Evolutionary conservation across 1,140 invertebrate genomes (phyloP), one percentile per base, ranked within the genome.

Genomic region (Cydia pomonella): DNA sequence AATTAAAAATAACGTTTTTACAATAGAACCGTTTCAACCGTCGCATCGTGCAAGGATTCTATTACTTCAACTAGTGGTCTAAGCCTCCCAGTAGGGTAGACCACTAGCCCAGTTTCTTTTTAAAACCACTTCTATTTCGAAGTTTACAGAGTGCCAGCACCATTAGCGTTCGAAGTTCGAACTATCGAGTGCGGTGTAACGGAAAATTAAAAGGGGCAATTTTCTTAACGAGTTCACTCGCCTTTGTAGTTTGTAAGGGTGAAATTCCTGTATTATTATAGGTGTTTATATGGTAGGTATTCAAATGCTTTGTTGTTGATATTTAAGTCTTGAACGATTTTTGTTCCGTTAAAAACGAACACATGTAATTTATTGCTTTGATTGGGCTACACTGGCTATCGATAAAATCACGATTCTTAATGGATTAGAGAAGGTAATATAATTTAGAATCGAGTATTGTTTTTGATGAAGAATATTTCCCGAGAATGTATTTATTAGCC

Each of bases 141-240:
- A 50, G 47, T 50, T 50, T 18, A 50, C 47, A 50, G 47, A 50
- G 47, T 50, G n/a, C 47, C 47, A 50, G 47, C 6, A 18, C 47
- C 47, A 50, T 23, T 59, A 59, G 18, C 53, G 18, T 59, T 23
- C 53, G 21, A 59, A 59, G 21, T 59, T 59, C 7, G 5, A 59
- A 59, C 53, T 50, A 50, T 50, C 53, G 21, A 59, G 18, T 59
- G 75, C 84, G 80, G 73, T 85, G 81, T 85, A 79, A 83, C 81
- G 83, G 84, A 86, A 87, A 90, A 90, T 90, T 88, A 88, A 88
- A 90, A 88, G 86, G 87, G 85, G 21, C 82, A 84, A 90, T 88
- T 87, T 82, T 84, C 85, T 82, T 86, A 88, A 87, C 87, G 82
- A 85, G 82, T 78, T 80, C 79, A 82, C 82, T 83, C 77, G 80